phyloP scores from a whole-genome alignment of 2,113 vertebrate species.

The Hyaena hyaena region DNA sequence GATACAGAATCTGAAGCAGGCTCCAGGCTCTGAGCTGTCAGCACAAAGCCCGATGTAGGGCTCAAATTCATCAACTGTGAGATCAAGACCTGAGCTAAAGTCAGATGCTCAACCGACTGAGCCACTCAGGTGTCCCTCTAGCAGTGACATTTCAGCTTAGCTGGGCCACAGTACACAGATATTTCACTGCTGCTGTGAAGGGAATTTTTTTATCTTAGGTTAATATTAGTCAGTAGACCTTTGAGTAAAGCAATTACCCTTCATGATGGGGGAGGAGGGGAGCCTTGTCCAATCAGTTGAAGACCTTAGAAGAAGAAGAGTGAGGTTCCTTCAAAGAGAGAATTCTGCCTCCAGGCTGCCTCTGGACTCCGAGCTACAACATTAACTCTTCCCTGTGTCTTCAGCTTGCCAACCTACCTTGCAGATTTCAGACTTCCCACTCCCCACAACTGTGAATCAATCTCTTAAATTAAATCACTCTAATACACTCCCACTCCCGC shows the following conservation, averaged over 20 bases:
- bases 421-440: neutral
- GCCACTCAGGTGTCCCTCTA: no score
- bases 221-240: neutral
- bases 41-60: no score
- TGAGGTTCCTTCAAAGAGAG: neutral
- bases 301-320: neutral
- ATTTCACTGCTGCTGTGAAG: neutral
- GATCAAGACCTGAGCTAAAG: no score
- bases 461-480: neutral
- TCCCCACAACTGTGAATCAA: neutral
- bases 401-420: neutral
- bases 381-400: neutral
- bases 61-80: no score
- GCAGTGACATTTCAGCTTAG: neutral
- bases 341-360: neutral
- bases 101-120: no score
- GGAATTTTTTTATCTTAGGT: neutral
- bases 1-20: no score
- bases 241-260: neutral
- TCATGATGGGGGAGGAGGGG: neutral
- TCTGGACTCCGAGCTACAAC: neutral
- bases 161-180: neutral
- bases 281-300: neutral
- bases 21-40: no score
- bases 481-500: no score